Conservation (phyloP, 2,113 vertebrate species). For the Plotosus lineatus region DNA sequence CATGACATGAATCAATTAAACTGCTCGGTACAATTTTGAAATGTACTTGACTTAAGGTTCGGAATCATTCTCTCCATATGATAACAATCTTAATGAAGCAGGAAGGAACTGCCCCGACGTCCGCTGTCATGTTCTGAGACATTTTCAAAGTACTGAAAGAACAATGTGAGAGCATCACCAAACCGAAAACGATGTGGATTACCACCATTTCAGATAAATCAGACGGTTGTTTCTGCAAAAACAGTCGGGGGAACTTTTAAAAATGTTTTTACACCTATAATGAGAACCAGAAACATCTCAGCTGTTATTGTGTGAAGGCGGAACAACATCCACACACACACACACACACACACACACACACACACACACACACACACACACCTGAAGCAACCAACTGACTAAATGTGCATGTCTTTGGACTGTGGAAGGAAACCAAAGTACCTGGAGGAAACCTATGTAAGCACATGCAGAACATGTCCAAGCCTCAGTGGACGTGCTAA, state of each 20-base stretch:
- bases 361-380: no score
- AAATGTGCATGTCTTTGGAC: no score
- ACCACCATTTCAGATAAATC: background rate
- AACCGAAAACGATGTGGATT: background rate
- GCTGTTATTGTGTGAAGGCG: no score
- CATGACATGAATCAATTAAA: conserved; percentile 4
- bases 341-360: no score
- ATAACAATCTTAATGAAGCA: background rate
- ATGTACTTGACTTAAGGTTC: background rate
- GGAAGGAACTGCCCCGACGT: background rate
- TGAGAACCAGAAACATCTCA: background rate
- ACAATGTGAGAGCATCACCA: background rate
- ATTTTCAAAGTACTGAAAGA: background rate
- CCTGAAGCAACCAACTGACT: no score
- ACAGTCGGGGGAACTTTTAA: background rate
- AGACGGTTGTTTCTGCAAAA: background rate
- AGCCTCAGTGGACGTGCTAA: no score
- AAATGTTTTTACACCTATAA: background rate
- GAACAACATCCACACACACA: no score
- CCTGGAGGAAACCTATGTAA: no score
- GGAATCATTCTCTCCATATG: background rate
- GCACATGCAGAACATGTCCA: no score
- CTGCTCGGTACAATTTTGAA: background rate
- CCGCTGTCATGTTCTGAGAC: background rate
- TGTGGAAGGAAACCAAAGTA: no score